Evolutionary conservation across 2,797 vertebrate species (phyloP).

Genomic region (Triplophysa yarkandensis): DNA sequence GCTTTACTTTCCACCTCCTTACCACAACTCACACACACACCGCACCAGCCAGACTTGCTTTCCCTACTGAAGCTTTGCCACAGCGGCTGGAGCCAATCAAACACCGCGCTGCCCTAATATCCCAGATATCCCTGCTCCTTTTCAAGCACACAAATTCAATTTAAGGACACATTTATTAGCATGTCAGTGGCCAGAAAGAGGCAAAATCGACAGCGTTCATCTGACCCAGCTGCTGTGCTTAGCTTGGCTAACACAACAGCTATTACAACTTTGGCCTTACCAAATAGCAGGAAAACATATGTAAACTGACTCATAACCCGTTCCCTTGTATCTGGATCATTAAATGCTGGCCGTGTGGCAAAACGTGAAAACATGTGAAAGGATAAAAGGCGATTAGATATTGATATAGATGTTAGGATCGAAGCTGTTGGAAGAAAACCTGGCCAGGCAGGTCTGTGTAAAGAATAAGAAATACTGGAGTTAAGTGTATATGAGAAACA

Average conservation of each 20-base stretch:
- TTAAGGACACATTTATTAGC: constrained; percentile 99
- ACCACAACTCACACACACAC: constrained; percentile 49
- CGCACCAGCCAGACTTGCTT: constrained; percentile 88
- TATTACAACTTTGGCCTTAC: constrained; percentile 24
- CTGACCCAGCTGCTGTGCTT: constrained; percentile 27
- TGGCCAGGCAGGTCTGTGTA: constrained; percentile 30
- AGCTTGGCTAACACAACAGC: constrained; percentile 19
- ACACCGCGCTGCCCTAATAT: constrained; percentile 90
- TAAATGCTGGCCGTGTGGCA: constrained; percentile 73
- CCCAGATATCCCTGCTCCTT: constrained; percentile 95
- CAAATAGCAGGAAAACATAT: constrained; percentile 15
- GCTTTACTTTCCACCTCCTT: constrained; percentile 58
- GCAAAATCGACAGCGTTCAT: constrained; percentile 90
- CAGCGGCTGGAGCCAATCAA: constrained; percentile 96
- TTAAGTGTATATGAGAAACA: constrained; percentile 13
- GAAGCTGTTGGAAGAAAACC: constrained; percentile 32
- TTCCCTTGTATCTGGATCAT: constrained; percentile 72
- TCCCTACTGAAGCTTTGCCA: constrained; percentile 92
- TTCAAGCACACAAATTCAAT: constrained; percentile 98
- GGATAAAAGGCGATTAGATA: constrained; percentile 68
- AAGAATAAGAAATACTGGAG: constrained; percentile 11
- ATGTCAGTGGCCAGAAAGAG: constrained; percentile 91
- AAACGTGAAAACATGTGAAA: constrained; percentile 75
- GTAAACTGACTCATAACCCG: constrained; percentile 75
- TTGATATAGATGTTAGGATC: constrained; percentile 64